Base-by-base conservation (phyloP, 2,797 vertebrate species). In the Meriones psammophilus region DNA sequence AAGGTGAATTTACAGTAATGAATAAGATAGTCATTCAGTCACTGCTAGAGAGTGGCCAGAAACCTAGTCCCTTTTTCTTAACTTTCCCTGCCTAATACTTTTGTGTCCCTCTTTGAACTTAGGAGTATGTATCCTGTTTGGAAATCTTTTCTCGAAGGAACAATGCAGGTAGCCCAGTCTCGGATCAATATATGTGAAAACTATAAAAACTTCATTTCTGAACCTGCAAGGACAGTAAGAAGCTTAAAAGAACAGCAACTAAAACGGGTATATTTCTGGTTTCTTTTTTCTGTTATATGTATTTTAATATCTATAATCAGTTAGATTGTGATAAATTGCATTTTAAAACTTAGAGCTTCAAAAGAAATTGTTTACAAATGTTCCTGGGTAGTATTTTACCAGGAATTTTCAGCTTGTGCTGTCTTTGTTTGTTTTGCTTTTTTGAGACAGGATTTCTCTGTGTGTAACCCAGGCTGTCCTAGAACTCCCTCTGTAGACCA, bases 41-140 rank as follows among this genome's bases (percentile, higher is more conserved):
- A 54, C 5, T 92, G 36, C 58, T 95, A 36, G 24, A 58, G 46
- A 62, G 30, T 64, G 50, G 94, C 36, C 36, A 80, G 54, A 96
- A 96, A 18, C 28, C 88, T 94, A 97, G 73, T 66, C n/a, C 76
- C 42, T 58, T 60, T 62, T 74, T 95, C 56, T 60, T 88, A 79
- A 79, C 90, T 87, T 85, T 88, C 50, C 50, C 30, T 93, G 85
- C 83, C 93, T 95, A 95, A 94, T 36, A 8, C n/a, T 76, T 94
- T 91, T 96, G 54, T 97, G 20, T 98, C 88, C 76, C 22, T 94
- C 36, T 28, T 92, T 97, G 3, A 98, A 97, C 96, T 81, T 91
- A 99, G 99, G 98, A 99, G 99, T 98, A 99, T 99, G 98, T 99
- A 99, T 93, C 99, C 99, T 2, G 99, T 99, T 91, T 99, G 99